Base-by-base conservation (phyloP, 2,113 vertebrate species). In the Cephalopterus ornatus region DNA sequence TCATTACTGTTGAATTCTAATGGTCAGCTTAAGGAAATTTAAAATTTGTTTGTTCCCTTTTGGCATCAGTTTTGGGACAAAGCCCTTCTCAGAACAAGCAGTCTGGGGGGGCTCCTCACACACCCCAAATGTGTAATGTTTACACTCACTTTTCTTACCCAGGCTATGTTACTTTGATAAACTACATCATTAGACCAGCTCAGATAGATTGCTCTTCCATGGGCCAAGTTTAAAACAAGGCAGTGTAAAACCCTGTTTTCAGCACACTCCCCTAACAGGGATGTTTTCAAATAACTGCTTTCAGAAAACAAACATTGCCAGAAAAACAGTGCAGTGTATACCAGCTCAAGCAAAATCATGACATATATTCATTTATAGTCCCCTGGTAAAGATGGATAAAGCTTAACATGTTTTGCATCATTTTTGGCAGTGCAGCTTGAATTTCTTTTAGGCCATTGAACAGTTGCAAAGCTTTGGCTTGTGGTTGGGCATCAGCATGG, bases 401-500 rank as follows among this genome's bases (percentile, higher is more conserved):
- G 23, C n/a, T 78, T 79, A 92, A 81, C 14, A 68, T 73, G 71
- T 96, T 95, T 65, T 49, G 27, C 70, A 30, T 68, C 13, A 74
- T 59, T 89, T 92, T 80, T 92, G 71, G 63, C 71, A 88, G 8
- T 27, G 62, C 14, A 88, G 17, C 26, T 70, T 85, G 67, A 92
- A 92, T 94, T 85, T 89, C 90, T 92, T 74, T 96, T 88, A 95
- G 42, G 55, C 63, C 63, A 77, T 17, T 80, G 82, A 96, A 93
- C 90, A 96, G 82, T 94, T 94, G 85, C 32, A 93, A 95, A 92
- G 63, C 68, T 95, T 94, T 92, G 90, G 42, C 68, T 88, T 85
- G 68, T 94, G 63, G 5, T 14, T 93, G 55, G 79, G 32, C 72
- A 86, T 88, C 90, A 74, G 37, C 72, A 19, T 47, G 92, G 85